Evolutionary conservation across 2,113 vertebrate genomes (phyloP).

Genomic region (Scolopax mira): DNA sequence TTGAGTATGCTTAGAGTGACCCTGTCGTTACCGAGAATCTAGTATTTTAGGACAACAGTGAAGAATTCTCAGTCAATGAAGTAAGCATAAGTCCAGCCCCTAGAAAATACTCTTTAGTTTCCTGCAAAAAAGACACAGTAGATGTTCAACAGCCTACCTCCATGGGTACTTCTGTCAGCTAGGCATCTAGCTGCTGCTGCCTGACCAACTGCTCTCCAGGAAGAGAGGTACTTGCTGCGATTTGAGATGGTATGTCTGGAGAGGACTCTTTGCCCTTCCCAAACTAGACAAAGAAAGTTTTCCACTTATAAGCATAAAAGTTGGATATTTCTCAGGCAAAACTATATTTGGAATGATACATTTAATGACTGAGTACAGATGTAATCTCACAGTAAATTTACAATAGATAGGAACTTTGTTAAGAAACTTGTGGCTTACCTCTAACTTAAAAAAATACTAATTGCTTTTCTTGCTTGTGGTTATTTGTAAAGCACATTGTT

Average conservation of each 20-base stretch:
- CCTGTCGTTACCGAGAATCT: not conserved
- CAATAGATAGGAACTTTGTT: not conserved
- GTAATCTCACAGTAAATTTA: not conserved
- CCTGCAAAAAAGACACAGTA: not conserved
- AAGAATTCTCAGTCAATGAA: not conserved
- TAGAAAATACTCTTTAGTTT: not conserved
- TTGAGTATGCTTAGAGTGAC: not conserved
- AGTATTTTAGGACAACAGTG: not conserved
- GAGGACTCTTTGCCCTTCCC: not conserved
- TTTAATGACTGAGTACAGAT: not conserved
- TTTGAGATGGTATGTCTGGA: not conserved
- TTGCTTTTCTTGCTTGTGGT: not conserved
- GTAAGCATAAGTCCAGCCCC: not conserved
- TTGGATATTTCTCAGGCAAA: not conserved
- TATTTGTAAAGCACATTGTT: not conserved
- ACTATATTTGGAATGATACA: not conserved
- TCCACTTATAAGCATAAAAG: not conserved
- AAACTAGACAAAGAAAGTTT: not conserved
- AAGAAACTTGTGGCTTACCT: not conserved
- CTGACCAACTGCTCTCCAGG: not conserved
- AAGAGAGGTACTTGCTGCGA: not conserved
- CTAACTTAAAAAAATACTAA: not conserved
- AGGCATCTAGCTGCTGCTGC: not conserved
- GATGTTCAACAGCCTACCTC: not conserved
- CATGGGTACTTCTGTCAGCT: not conserved